phyloP scores from a whole-genome alignment of 2,888 invertebrate genomes.

The Amphipyra tragopoginis region DNA sequence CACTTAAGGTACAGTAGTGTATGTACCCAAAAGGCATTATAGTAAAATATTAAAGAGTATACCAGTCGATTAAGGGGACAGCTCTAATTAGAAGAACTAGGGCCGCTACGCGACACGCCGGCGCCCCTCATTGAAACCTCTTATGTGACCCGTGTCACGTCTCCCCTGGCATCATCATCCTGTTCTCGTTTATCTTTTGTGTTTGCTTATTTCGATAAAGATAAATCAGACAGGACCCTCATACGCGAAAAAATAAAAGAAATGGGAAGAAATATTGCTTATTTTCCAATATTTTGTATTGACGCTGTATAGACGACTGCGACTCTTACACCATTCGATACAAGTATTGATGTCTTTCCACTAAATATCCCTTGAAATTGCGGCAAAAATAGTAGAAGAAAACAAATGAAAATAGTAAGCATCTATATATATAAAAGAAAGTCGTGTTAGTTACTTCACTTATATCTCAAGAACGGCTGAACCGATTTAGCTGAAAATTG shows the following conservation, averaged over 20 bases:
- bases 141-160: conserved; percentile 58
- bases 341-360: not conserved
- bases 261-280: conserved; percentile 3
- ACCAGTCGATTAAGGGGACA: conserved; percentile 45
- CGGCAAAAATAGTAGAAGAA: too few relatives aligned
- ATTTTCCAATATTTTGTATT: conserved; percentile 11
- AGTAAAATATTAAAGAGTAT: conserved; percentile 39
- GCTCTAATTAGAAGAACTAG: conserved; percentile 57
- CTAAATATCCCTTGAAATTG: not conserved
- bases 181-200: conserved; percentile 47
- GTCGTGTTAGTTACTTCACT: too few relatives aligned
- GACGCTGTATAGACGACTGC: not conserved
- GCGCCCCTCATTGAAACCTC: conserved; percentile 40
- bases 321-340: not conserved
- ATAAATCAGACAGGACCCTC: conserved; percentile 11
- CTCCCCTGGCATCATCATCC: conserved; percentile 39
- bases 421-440: too few relatives aligned
- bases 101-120: conserved; percentile 27
- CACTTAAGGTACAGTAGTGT: too few relatives aligned
- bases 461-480: too few relatives aligned
- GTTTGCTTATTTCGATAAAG: conserved; percentile 22
- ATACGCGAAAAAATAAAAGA: conserved; percentile 4
- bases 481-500: too few relatives aligned
- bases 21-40: not conserved
- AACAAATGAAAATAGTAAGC: too few relatives aligned